Evolutionary conservation across 2,888 invertebrate genomes (phyloP).

Genomic region (Ichneumoninae sp.): DNA sequence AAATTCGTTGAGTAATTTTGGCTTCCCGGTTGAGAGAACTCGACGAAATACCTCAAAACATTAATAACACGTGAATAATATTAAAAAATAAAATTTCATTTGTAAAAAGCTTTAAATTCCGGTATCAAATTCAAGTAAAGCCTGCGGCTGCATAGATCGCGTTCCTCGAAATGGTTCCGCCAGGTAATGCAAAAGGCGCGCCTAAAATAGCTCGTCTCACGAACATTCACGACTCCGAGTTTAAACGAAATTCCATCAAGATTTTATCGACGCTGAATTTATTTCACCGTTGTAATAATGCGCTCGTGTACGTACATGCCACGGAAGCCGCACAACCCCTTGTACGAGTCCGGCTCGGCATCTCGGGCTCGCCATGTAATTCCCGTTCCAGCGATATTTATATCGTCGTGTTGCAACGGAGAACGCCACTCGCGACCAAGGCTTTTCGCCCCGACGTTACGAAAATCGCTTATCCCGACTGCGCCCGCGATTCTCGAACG

Average conservation of each 20-base stretch:
- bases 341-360: constrained; percentile 34
- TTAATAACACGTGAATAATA: background rate
- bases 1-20: too few species aligned
- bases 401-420: constrained; percentile 45
- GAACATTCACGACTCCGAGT: constrained; percentile 35
- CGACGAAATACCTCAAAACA: too few species aligned
- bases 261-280: constrained; percentile 60
- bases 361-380: constrained; percentile 55
- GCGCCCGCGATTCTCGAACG: constrained; percentile 34
- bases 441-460: constrained; percentile 37
- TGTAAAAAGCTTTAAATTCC: background rate
- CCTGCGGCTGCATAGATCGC: background rate
- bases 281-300: constrained; percentile 22
- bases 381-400: constrained; percentile 66
- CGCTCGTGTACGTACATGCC: constrained; percentile 34
- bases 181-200: constrained; percentile 14
- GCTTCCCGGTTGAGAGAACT: too few species aligned
- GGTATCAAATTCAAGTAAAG: background rate
- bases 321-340: constrained; percentile 15
- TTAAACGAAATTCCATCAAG: constrained; percentile 52
- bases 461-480: constrained; percentile 49
- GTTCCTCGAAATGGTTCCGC: background rate
- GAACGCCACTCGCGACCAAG: constrained; percentile 16
- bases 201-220: constrained; percentile 9
- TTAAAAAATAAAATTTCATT: background rate